A percentile compares a stretch with the other conserved stretches of the same genome.
These are phyloP conservation scores for Eilema depressum DNA, from an alignment of 2,888 invertebrate genomes.

Conservation along the genomic window DNA sequence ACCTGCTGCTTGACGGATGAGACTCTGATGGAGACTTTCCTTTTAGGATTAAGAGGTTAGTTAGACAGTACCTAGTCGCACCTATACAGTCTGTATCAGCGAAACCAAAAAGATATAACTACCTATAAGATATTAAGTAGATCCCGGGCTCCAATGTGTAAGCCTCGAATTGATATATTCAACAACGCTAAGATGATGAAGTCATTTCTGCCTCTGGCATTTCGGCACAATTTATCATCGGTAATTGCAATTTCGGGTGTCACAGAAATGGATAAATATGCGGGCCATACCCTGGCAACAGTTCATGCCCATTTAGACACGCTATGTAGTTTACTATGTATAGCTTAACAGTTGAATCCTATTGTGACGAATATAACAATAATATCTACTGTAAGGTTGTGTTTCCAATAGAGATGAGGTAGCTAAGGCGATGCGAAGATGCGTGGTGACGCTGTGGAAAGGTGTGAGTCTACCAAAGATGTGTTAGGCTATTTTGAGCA, in stretches of 20 bases:
- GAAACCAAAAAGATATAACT: neutral
- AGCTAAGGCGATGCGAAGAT: too few species aligned
- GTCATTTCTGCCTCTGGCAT: neutral
- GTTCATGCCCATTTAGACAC: neutral
- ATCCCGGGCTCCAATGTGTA: neutral
- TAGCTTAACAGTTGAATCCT: neutral
- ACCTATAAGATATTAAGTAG: neutral
- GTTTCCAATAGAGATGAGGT: too few species aligned
- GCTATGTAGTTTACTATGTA: neutral
- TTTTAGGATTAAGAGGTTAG: too few species aligned
- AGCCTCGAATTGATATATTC: neutral
- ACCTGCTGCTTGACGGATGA: too few species aligned
- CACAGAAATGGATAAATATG: neutral
- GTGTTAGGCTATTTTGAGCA: too few species aligned
- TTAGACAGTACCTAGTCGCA: neutral
- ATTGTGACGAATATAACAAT: conserved; percentile 4
- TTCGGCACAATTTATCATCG: neutral
- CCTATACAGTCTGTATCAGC: neutral
- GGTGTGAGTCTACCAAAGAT: too few species aligned
- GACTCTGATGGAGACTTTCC: too few species aligned
- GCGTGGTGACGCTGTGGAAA: too few species aligned
- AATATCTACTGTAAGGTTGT: neutral
- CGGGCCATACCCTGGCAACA: neutral
- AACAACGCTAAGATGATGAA: neutral
- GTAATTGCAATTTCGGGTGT: neutral